Percentiles rank a stretch among this genome's conserved stretches.
phyloP scores from a whole-genome alignment of 2,797 vertebrate genomes.

The Helostoma temminkii region DNA sequence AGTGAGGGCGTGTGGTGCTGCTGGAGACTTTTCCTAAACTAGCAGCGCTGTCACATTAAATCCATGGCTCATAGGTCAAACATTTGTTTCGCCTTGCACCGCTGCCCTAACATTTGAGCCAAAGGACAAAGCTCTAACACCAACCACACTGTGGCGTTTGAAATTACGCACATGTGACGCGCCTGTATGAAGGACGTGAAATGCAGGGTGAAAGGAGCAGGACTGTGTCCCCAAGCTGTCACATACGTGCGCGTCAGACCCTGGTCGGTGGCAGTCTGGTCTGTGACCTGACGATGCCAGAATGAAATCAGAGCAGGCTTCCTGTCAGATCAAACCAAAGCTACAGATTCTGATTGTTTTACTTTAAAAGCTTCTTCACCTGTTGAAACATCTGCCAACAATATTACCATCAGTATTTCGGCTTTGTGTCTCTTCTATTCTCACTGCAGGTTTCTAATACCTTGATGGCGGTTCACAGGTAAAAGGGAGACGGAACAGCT shows the following conservation, averaged over 20 bases:
- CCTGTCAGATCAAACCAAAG: background rate
- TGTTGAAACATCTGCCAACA: constrained; percentile 15
- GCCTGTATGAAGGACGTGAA: background rate
- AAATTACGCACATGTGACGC: constrained; percentile 29
- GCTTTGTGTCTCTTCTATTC: background rate
- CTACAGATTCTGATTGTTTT: background rate
- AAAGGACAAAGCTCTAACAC: too few species aligned
- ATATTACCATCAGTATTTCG: background rate
- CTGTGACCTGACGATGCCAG: background rate
- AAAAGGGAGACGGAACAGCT: background rate
- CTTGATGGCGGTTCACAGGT: background rate
- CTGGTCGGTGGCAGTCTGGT: background rate
- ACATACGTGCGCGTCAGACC: background rate
- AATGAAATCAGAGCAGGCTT: background rate
- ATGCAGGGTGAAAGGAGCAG: too few species aligned
- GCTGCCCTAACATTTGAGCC: too few species aligned
- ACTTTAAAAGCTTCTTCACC: background rate
- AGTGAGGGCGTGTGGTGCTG: too few species aligned
- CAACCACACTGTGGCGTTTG: background rate
- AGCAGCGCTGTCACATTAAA: too few species aligned
- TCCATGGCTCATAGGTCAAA: too few species aligned
- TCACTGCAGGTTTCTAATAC: background rate
- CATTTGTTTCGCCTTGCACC: too few species aligned
- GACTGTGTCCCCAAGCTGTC: background rate
- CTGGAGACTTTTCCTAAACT: too few species aligned